These are phyloP conservation scores for Melanotaenia parkinsoni DNA, from an alignment of 2,797 vertebrate species.

Conservation along the genomic window DNA sequence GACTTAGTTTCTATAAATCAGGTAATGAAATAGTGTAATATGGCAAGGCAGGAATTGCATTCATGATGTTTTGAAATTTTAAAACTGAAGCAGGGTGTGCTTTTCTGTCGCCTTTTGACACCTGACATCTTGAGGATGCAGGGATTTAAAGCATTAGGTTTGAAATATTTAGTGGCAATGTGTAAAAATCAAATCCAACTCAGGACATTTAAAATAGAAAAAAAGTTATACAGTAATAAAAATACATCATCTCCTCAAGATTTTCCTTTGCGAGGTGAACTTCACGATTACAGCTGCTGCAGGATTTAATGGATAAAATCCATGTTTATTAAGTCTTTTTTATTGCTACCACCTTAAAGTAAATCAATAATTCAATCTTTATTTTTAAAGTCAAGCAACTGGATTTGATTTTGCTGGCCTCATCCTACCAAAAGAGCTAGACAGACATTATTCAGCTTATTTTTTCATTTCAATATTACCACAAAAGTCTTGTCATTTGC, in stretches of 20 bases:
- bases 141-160: not conserved
- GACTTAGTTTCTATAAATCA: not conserved
- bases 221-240: not conserved
- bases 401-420: slow-evolving; percentile 39
- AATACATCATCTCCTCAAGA: not conserved
- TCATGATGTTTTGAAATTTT: not conserved
- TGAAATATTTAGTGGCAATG: not conserved
- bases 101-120: too few species aligned
- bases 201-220: not conserved
- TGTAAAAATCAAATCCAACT: not conserved
- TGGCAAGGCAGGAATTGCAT: not conserved
- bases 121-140: too few species aligned
- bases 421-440: not conserved
- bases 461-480: not conserved
- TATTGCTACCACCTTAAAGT: slow-evolving; percentile 18
- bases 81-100: too few species aligned
- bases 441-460: not conserved
- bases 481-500: not conserved
- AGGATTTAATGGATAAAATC: slow-evolving; percentile 42
- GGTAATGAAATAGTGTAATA: not conserved
- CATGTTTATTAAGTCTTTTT: slow-evolving; percentile 35
- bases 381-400: not conserved
- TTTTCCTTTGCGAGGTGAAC: slow-evolving; percentile 6
- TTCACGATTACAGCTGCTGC: slow-evolving; percentile 13
- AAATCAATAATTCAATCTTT: too few species aligned